Evolutionary conservation across 53 echinoderm and acorn worm species (phyloP).

Genomic region (Holothuria leucospilota): DNA sequence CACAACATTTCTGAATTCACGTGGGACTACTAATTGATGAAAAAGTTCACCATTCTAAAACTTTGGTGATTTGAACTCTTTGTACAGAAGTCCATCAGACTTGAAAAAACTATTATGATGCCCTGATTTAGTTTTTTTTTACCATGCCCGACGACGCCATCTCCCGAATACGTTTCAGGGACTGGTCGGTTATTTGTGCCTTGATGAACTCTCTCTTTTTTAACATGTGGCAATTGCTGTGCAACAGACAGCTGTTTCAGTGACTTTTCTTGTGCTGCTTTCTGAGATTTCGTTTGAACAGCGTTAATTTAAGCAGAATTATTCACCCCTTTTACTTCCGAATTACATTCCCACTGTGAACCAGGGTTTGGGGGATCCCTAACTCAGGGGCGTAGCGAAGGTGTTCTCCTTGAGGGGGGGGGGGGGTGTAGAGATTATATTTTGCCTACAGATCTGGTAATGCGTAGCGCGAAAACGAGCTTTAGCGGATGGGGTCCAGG

Average conservation of each 20-base stretch:
- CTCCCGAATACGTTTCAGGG: constrained; percentile 4
- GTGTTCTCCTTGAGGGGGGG: too few relatives aligned
- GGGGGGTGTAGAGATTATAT: too few relatives aligned
- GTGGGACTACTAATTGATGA: constrained; percentile 47
- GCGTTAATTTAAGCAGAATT: constrained; percentile 13
- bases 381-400: too few relatives aligned
- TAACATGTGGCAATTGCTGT: constrained; percentile 10
- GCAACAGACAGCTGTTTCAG: constrained; percentile 44
- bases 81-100: constrained; percentile 13
- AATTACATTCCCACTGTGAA: constrained; percentile 2
- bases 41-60: neutral
- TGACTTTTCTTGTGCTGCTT: too few relatives aligned
- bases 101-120: neutral
- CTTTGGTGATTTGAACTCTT: constrained; percentile 24
- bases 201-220: neutral
- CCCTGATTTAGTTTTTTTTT: neutral
- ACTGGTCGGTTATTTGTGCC: constrained; percentile 1
- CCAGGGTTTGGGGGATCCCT: constrained; percentile 18
- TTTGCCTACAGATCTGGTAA: too few relatives aligned
- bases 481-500: too few relatives aligned
- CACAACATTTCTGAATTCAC: constrained; percentile 7
- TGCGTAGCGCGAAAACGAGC: too few relatives aligned
- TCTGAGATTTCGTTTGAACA: constrained; percentile 45
- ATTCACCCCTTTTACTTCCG: neutral
- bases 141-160: neutral